Evolutionary conservation across 2,797 vertebrate species (phyloP), one percentile per base, ranked within the genome.

Genomic region (Lateolabrax maculatus): DNA sequence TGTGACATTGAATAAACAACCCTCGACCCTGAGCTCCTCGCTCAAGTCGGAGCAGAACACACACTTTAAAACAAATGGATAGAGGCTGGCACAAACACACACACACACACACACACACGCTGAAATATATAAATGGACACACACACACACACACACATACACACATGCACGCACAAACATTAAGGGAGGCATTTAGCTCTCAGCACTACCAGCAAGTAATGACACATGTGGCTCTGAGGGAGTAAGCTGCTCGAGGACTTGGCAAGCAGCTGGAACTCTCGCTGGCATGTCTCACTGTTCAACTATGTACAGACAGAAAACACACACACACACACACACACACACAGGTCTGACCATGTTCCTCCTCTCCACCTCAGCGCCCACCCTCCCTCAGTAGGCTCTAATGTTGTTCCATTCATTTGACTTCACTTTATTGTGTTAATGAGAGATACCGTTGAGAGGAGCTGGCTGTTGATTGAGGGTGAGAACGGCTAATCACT

Each of bases 1-100:
- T 89, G 81, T 93, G 92, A 92, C 91, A 92, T 91, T 91, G 88
- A 88, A 91, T 91, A 93, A 93, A 92, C 92, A 90, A 81, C 88
- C 86, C 63, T 61, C 57, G 52, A 85, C 86, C 89, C 77, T 41
- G 64, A 84, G 77, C 85, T 87, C 79, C 73, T 87, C 65, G 21
- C 68, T 87, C 84, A 41, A 79, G 73, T 80, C 82, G 1, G 60
- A 79, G 61, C 71, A 34, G 52, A 72, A 74, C 63, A 16, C 67
- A 53, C 79, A 37, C 83, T 82, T 83, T 73, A 18, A 87, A 87
- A 81, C 70, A 76, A 89, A 73, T 43, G 63, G 52, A 79, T 58
- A 64, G 64, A 62, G n/a, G 41, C 76, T 27, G 29, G 71, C 63
- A 41, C 63, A 53, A 69, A 66, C 65, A 72, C 72, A 63, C 70